Percentiles rank a stretch among this genome's conserved stretches.
These are phyloP conservation scores for Mionectes macconnelli DNA, from an alignment of 2,113 vertebrate genomes.

Conservation along the genomic window DNA sequence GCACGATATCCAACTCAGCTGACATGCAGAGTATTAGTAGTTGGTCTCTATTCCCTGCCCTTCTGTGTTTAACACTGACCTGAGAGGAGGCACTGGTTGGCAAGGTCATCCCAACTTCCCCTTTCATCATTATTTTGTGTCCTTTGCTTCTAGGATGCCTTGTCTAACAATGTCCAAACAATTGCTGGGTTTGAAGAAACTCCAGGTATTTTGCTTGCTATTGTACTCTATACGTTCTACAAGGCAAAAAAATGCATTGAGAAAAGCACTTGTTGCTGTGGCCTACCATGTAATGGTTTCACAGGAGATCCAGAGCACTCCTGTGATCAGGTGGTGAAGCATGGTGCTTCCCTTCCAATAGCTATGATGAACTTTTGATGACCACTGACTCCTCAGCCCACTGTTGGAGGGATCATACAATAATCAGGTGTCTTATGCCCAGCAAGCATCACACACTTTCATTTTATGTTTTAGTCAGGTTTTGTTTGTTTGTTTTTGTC, in stretches of 20 bases:
- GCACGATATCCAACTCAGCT: not conserved
- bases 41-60: not conserved
- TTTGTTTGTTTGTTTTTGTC: not conserved
- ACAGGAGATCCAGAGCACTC: not conserved
- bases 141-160: not conserved
- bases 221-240: not conserved
- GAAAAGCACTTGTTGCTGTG: not conserved
- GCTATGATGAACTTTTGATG: not conserved
- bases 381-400: not conserved
- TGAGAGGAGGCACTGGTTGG: not conserved
- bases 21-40: not conserved
- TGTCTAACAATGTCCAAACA: not conserved
- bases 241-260: not conserved
- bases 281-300: not conserved
- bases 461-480: not conserved
- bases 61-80: not conserved
- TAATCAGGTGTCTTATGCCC: not conserved
- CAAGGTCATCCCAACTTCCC: not conserved
- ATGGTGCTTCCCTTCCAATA: not conserved
- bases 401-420: not conserved
- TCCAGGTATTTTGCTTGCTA: not conserved
- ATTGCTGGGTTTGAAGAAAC: not conserved
- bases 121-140: not conserved
- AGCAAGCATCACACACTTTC: not conserved
- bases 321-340: not conserved